Base-by-base conservation (phyloP, 2,113 vertebrate species). In the Dipodomys stephensi region DNA sequence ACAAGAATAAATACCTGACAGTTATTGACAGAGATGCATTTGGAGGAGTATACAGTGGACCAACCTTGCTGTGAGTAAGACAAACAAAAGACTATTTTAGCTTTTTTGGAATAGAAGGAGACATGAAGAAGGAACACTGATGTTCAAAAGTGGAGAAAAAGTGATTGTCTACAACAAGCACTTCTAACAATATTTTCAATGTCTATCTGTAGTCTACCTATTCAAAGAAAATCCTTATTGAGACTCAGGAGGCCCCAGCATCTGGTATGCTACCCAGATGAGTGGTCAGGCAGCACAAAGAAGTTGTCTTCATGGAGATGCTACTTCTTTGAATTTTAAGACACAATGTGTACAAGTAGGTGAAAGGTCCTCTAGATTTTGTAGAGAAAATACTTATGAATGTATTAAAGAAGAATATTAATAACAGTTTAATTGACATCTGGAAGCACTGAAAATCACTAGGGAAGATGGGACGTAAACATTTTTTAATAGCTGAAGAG, bases 11-110 rank as follows among this genome's bases (percentile, higher is more conserved):
- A 88, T 97, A 98, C 89, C 97, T 99, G 92, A 98, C 98, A 96
- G 96, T 96, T 95, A 98, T 99, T 94, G 98, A 99, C 92, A 98
- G 99, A 15, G 98, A 98, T 74, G 98, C 99, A 65, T 99, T 99
- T 97, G 97, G 98, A 35, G 99, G 99, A 83, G 98, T 98, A 53
- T 83, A 99, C 92, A 99, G 98, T 67, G 99, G 99, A 84, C 99
- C 99, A 72, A 98, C 98, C 91, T 97, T 99, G 44, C 97, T 99
- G 99, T 99, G 96, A 99, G 99, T 99, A 98, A 87, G 4, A 92
- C 23, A 87, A 86, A 92, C 67, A 12, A 4, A 83, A 92, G 2
- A 28, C 95, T 16, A 57, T 35, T 79, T 20, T 20, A 30, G 83
- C 16, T 46, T 35, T 91, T 89, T 78, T 82, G 57, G 28, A 95